These are phyloP conservation scores for Megalurothrips usitatus DNA, from an alignment of 2,888 invertebrate species.

Conservation along the genomic window DNA sequence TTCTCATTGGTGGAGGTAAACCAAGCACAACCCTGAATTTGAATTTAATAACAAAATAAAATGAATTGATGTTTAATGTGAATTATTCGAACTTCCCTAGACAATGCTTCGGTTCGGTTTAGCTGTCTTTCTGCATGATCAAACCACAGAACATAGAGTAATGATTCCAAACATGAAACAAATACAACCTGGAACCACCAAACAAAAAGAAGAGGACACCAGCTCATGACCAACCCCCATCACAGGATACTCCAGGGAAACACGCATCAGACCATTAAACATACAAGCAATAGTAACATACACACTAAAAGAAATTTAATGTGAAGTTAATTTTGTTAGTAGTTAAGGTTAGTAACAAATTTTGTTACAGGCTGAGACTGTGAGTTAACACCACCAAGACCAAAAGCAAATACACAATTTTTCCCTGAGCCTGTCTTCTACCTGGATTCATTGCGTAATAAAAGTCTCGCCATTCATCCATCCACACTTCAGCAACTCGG, in stretches of 20 bases:
- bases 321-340: not conserved
- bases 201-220: too few species aligned
- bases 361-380: not conserved
- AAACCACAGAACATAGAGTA: too few species aligned
- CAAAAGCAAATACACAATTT: constrained; percentile 25
- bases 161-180: too few species aligned
- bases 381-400: constrained; percentile 15
- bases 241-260: not conserved
- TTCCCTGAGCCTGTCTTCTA: constrained; percentile 51
- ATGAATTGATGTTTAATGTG: too few species aligned
- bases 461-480: constrained; percentile 99
- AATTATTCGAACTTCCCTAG: too few species aligned
- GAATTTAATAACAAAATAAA: too few species aligned
- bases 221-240: too few species aligned
- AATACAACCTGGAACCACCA: too few species aligned
- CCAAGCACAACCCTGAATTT: too few species aligned
- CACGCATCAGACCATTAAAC: constrained; percentile 22
- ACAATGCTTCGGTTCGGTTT: too few species aligned
- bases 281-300: constrained; percentile 27
- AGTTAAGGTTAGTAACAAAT: not conserved
- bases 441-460: constrained; percentile 99
- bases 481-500: constrained; percentile 98
- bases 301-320: not conserved
- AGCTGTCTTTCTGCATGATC: too few species aligned
- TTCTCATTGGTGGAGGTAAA: too few species aligned